Evolutionary conservation across 2,888 invertebrate genomes (phyloP).

Genomic region (Nephrotoma flavescens): DNA sequence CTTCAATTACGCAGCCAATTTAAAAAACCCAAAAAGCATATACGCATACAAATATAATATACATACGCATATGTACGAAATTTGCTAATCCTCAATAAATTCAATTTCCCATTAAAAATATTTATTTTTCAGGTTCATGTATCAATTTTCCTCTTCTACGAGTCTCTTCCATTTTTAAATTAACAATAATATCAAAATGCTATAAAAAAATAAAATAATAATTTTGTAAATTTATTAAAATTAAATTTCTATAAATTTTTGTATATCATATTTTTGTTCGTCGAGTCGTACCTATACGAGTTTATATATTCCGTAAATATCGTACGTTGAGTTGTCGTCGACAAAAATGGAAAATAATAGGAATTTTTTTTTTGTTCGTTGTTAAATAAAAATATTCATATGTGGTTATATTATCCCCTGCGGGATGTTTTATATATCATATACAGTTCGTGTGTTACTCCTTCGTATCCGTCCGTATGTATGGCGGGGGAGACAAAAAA

Average conservation of each 20-base stretch:
- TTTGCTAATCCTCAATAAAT: background rate
- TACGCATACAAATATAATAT: background rate
- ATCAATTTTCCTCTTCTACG: background rate
- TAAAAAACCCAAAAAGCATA: too few relatives aligned
- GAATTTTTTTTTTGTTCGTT: background rate
- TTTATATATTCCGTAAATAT: background rate
- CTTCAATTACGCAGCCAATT: too few relatives aligned
- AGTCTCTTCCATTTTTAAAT: background rate
- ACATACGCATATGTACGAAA: background rate
- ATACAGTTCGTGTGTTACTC: background rate
- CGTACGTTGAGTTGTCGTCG: background rate
- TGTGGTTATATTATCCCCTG: background rate
- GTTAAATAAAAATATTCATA: background rate
- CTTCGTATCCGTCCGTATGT: background rate
- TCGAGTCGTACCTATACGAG: background rate
- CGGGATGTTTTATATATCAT: background rate
- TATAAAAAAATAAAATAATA: background rate
- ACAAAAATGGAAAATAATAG: background rate
- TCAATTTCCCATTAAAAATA: background rate
- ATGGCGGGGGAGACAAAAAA: background rate
- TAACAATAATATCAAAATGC: background rate
- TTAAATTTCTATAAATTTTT: background rate
- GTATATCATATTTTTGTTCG: background rate
- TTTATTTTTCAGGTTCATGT: background rate
- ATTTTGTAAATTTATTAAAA: background rate